Evolutionary conservation across 2,888 invertebrate species (phyloP).

Genomic region (Helicoverpa assulta): DNA sequence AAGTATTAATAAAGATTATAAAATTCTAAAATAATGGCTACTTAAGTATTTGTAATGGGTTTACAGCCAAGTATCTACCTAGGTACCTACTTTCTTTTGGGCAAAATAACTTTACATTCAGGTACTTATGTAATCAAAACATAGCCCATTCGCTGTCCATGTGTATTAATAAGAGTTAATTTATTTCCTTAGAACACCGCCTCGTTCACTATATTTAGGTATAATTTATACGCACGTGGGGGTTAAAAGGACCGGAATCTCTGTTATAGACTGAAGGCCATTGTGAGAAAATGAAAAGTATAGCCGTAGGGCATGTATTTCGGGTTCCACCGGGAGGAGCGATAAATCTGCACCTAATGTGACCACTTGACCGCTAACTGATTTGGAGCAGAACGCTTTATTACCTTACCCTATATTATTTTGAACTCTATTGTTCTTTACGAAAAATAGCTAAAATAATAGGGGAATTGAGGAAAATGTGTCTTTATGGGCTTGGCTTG

Average conservation of each 20-base stretch:
- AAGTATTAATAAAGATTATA: no score
- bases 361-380: constrained; percentile 76
- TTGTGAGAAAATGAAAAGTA: constrained; percentile 61
- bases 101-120: background rate
- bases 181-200: background rate
- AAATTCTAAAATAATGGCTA: no score
- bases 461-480: constrained; percentile 22
- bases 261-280: constrained; percentile 37
- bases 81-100: background rate
- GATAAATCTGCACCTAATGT: constrained; percentile 73
- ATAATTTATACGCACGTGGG: background rate
- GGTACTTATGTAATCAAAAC: background rate
- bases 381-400: constrained; percentile 77
- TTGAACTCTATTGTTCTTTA: constrained; percentile 50
- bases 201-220: background rate
- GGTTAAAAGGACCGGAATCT: constrained; percentile 32
- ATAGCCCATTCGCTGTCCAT: background rate
- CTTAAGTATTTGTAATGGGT: no score
- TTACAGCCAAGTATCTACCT: no score
- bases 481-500: background rate
- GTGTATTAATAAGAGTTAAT: background rate
- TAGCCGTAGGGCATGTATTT: constrained; percentile 43
- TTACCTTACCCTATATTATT: constrained; percentile 64
- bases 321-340: constrained; percentile 49
- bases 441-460: constrained; percentile 32